A percentile compares a stretch with the other conserved stretches of the same genome.
These are phyloP conservation scores for Periphyllus acericola DNA, from an alignment of 2,888 invertebrate species.

Conservation along the genomic window DNA sequence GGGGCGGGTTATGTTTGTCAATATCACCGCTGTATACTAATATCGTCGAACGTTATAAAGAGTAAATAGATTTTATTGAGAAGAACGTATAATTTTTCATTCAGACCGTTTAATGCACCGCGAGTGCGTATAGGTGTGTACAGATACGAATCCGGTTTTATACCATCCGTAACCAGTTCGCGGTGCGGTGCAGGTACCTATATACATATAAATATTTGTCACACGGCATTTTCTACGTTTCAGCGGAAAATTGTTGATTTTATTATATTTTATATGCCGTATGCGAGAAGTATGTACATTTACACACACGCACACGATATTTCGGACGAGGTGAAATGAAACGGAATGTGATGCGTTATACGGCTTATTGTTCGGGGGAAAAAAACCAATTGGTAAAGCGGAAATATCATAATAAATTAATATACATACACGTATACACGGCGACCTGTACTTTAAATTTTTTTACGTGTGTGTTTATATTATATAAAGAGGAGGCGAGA, in stretches of 20 bases:
- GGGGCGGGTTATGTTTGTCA: too few relatives aligned
- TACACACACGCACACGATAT: background rate
- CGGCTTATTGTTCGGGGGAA: constrained; percentile 11
- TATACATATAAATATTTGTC: background rate
- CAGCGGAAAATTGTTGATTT: background rate
- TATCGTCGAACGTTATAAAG: too few relatives aligned
- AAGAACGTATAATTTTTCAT: too few relatives aligned
- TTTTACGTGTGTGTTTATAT: background rate
- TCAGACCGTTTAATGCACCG: too few relatives aligned
- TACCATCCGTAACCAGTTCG: constrained; percentile 13
- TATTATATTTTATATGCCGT: background rate
- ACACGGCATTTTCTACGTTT: constrained; percentile 3
- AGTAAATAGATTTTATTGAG: background rate
- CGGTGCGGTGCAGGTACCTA: background rate
- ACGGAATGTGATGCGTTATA: constrained; percentile 2
- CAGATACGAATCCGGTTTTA: background rate
- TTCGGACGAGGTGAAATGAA: constrained; percentile 1
- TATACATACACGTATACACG: too few relatives aligned
- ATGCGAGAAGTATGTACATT: background rate
- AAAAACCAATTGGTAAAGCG: constrained; percentile 18
- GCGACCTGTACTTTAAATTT: background rate
- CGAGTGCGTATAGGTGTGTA: too few relatives aligned
- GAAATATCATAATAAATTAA: background rate
- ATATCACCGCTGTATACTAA: too few relatives aligned
- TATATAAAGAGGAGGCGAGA: constrained; percentile 21